Percentiles rank a stretch among this genome's conserved stretches.
These are phyloP conservation scores for Pseudococcus jackbeardsleyi DNA, from an alignment of 2,888 invertebrate genomes.

Conservation along the genomic window DNA sequence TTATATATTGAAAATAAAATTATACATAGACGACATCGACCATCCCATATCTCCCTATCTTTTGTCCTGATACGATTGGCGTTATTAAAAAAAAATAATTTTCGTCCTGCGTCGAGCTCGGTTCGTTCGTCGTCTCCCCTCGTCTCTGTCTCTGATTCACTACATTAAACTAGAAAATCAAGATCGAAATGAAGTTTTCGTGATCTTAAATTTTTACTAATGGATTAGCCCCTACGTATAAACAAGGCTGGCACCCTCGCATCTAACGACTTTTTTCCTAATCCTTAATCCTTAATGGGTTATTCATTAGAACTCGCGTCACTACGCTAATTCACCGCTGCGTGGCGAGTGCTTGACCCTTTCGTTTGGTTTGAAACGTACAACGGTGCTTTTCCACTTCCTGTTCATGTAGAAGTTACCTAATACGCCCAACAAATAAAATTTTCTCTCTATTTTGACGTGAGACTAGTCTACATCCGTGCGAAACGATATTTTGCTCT, in stretches of 20 bases:
- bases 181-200: constrained; percentile 40
- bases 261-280: constrained; percentile 29
- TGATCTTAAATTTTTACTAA: constrained; percentile 32
- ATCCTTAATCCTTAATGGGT: constrained; percentile 32
- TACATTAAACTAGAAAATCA: constrained; percentile 33
- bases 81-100: constrained; percentile 26
- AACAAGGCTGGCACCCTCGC: neutral
- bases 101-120: neutral
- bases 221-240: constrained; percentile 16
- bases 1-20: constrained; percentile 30
- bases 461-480: too few relatives aligned
- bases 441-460: neutral
- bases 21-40: constrained; percentile 9
- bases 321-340: neutral
- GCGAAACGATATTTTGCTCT: too few relatives aligned
- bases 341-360: neutral
- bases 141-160: neutral
- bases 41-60: neutral
- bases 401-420: neutral
- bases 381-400: neutral
- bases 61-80: neutral
- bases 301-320: constrained; percentile 11
- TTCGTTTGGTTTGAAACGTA: neutral
- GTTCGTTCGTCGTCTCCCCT: neutral
- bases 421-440: neutral